Percentiles rank a stretch among this genome's conserved stretches.
phyloP scores from a whole-genome alignment of 1,140 invertebrate genomes.

The Phthorimaea operculella region DNA sequence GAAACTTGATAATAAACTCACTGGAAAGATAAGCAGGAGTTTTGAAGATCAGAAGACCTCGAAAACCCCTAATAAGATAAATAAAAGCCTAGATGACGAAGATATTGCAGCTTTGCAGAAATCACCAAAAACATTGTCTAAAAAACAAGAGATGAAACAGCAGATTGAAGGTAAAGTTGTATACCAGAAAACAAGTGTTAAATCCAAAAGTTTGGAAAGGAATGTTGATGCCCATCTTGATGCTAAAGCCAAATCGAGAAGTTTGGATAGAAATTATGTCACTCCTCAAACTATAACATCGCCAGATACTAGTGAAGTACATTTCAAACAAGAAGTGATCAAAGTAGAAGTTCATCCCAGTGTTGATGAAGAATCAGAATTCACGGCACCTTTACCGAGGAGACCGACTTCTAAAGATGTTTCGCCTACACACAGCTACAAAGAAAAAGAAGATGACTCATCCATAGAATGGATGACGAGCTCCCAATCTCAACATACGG shows the following conservation, averaged over 20 bases:
- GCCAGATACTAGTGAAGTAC: constrained; percentile 33
- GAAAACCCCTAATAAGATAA: constrained; percentile 66
- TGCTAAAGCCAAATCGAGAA: constrained; percentile 71
- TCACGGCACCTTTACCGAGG: background rate
- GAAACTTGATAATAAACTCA: constrained; percentile 73
- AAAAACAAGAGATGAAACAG: constrained; percentile 71
- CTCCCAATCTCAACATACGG: constrained; percentile 51
- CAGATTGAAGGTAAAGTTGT: constrained; percentile 72
- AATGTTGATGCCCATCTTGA: constrained; percentile 62
- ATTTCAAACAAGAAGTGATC: constrained; percentile 64
- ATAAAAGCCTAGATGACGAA: constrained; percentile 71
- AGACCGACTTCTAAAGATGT: constrained; percentile 36
- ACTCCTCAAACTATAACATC: constrained; percentile 41
- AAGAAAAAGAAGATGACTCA: constrained; percentile 60
- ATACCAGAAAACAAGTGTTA: constrained; percentile 66
- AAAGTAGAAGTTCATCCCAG: constrained; percentile 60
- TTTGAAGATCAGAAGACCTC: constrained; percentile 71
- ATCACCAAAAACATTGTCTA: constrained; percentile 70
- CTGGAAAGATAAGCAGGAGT: constrained; percentile 74
- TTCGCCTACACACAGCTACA: constrained; percentile 52
- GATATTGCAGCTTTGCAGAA: constrained; percentile 68
- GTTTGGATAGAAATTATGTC: constrained; percentile 68
- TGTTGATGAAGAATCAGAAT: constrained; percentile 53
- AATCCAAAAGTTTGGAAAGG: constrained; percentile 70
- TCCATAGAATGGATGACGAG: constrained; percentile 61